Percentiles rank a stretch among this genome's conserved stretches.
phyloP scores from a whole-genome alignment of 2,888 invertebrate species.

The Osedax fenrisi region DNA sequence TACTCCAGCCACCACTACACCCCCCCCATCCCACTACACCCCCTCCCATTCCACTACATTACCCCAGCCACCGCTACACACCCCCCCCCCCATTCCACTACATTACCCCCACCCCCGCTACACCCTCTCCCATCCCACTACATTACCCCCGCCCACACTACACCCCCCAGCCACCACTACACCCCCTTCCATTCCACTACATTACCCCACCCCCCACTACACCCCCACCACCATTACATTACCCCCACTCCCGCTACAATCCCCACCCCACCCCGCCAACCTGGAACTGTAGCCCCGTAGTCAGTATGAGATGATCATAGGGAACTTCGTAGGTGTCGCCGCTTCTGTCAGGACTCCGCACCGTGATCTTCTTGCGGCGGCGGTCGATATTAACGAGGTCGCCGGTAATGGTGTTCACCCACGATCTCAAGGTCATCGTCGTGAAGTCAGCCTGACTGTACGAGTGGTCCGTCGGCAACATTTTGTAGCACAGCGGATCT shows the following conservation, averaged over 20 bases:
- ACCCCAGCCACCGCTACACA: too few relatives aligned
- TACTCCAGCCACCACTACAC: too few relatives aligned
- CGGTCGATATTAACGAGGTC: slow-evolving; percentile 49
- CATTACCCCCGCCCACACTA: too few relatives aligned
- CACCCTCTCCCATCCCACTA: too few relatives aligned
- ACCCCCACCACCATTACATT: neutral
- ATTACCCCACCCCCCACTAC: too few relatives aligned
- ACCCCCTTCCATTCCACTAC: too few relatives aligned
- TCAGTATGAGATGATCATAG: slow-evolving; percentile 49
- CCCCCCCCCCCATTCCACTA: too few relatives aligned
- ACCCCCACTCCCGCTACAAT: neutral
- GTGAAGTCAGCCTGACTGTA: slow-evolving; percentile 49
- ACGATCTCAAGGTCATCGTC: slow-evolving; percentile 57
- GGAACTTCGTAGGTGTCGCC: slow-evolving; percentile 38
- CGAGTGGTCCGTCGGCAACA: slow-evolving; percentile 36
- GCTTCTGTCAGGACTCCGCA: neutral
- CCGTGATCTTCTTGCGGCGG: slow-evolving; percentile 17
- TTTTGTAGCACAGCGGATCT: neutral
- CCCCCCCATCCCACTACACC: too few relatives aligned
- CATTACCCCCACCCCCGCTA: too few relatives aligned
- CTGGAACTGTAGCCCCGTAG: slow-evolving; percentile 48
- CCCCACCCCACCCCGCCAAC: slow-evolving; percentile 15
- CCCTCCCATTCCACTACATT: too few relatives aligned
- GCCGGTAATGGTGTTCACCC: slow-evolving; percentile 58
- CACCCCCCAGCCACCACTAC: too few relatives aligned